phyloP scores from a whole-genome alignment of 1,140 invertebrate species.

The Drosophila lini region DNA sequence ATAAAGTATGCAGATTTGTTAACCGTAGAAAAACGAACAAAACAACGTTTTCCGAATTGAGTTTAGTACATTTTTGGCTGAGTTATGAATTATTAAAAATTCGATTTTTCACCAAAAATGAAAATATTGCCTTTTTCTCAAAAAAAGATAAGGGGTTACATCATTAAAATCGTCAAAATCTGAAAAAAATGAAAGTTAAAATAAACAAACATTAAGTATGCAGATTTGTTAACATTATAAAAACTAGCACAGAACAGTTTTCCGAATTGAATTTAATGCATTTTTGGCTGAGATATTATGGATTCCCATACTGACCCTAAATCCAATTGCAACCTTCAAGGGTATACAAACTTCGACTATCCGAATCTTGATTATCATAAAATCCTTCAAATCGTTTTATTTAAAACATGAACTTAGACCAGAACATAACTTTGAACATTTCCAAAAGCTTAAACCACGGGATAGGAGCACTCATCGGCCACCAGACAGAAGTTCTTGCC shows the following conservation, averaged over 20 bases:
- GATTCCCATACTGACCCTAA: neutral
- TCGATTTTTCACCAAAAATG: neutral
- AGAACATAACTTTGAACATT: neutral
- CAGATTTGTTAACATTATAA: neutral
- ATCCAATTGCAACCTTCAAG: too few relatives aligned
- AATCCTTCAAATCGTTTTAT: constrained; percentile 6
- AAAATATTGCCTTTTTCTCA: too few relatives aligned
- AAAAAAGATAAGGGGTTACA: neutral
- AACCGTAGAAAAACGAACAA: too few relatives aligned
- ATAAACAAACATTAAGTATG: too few relatives aligned
- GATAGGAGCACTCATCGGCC: constrained; percentile 79
- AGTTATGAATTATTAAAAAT: too few relatives aligned
- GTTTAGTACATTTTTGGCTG: too few relatives aligned
- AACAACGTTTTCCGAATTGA: too few relatives aligned
- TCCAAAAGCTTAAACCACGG: constrained; percentile 56
- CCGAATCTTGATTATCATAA: neutral
- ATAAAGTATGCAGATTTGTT: too few relatives aligned
- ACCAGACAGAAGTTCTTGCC: constrained; percentile 89
- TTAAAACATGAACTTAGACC: neutral
- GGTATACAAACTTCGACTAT: neutral
- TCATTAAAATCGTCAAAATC: neutral
- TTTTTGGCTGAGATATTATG: neutral
- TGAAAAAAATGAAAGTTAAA: neutral
- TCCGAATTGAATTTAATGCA: neutral
- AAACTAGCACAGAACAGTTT: neutral